These are phyloP conservation scores for Gymnoscopelus microlampas DNA, from an alignment of 2,797 vertebrate genomes.

Conservation along the genomic window DNA sequence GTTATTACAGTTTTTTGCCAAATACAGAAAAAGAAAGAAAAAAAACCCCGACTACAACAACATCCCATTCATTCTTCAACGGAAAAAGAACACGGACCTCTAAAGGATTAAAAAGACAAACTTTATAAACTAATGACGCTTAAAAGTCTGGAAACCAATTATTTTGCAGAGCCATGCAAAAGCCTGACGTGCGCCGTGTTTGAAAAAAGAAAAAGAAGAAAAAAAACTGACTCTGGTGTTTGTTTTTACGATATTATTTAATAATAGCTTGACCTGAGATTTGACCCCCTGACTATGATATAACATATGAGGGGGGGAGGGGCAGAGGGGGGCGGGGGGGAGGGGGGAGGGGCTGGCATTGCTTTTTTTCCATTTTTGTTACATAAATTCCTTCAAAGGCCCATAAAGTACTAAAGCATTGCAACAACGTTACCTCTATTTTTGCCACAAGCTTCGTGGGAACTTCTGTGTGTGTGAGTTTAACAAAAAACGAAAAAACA, in stretches of 20 bases:
- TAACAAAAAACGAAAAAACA: neutral
- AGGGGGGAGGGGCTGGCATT: slow-evolving; percentile 61
- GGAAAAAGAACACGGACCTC: slow-evolving; percentile 68
- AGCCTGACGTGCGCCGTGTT: slow-evolving; percentile 60
- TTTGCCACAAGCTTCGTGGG: slow-evolving; percentile 92
- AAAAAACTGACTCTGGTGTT: slow-evolving; percentile 72
- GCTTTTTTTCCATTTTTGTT: slow-evolving; percentile 76
- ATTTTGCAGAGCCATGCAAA: slow-evolving; percentile 73
- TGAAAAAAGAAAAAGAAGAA: slow-evolving; percentile 69
- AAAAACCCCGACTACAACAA: slow-evolving; percentile 38
- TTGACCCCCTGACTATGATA: slow-evolving; percentile 65
- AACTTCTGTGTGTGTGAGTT: slow-evolving; percentile 88
- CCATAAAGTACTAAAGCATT: slow-evolving; percentile 89
- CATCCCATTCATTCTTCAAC: slow-evolving; percentile 45
- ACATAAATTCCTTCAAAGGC: slow-evolving; percentile 83
- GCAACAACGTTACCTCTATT: slow-evolving; percentile 99
- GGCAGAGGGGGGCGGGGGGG: too few species aligned
- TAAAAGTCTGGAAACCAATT: slow-evolving; percentile 70
- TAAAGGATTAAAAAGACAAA: slow-evolving; percentile 37
- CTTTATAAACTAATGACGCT: too few species aligned
- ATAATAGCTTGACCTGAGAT: slow-evolving; percentile 78
- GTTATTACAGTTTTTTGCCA: slow-evolving; percentile 86
- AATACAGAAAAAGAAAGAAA: slow-evolving; percentile 62
- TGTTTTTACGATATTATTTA: slow-evolving; percentile 43
- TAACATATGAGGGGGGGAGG: slow-evolving; percentile 68